Evolutionary conservation across 2,888 invertebrate genomes (phyloP).

Genomic region (Ennomos quercinarius): DNA sequence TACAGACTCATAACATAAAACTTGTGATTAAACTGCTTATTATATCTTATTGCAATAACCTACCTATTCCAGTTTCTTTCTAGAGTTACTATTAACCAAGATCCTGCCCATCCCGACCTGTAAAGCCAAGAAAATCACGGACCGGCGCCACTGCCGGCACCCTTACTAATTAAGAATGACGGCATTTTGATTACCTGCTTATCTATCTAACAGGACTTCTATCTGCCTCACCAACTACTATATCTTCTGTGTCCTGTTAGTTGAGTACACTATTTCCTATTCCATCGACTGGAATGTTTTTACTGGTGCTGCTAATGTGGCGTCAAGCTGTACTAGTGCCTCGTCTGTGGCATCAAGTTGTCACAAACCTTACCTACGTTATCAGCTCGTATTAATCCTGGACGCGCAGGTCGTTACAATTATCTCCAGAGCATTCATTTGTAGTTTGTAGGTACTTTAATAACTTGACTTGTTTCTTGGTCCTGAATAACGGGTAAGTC

Average conservation of each 20-base stretch:
- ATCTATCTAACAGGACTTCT: constrained; percentile 66
- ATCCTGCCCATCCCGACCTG: constrained; percentile 9
- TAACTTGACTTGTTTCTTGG: constrained; percentile 49
- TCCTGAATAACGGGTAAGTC: constrained; percentile 53
- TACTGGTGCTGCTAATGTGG: constrained; percentile 5
- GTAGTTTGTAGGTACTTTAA: constrained; percentile 43
- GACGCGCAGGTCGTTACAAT: constrained; percentile 65
- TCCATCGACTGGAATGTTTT: constrained; percentile 1
- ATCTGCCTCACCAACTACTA: constrained; percentile 10
- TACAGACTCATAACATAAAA: no score
- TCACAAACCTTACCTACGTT: constrained; percentile 27
- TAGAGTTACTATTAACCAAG: background rate
- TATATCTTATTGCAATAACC: background rate
- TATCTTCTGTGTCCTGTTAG: constrained; percentile 7
- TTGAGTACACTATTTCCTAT: constrained; percentile 1
- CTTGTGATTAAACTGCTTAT: no score
- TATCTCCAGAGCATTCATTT: constrained; percentile 69
- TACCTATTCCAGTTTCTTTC: constrained; percentile 1
- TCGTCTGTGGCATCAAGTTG: constrained; percentile 3
- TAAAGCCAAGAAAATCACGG: constrained; percentile 31
- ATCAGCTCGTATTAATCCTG: constrained; percentile 73
- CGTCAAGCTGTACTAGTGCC: constrained; percentile 1
- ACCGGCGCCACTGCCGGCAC: constrained; percentile 58
- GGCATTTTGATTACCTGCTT: constrained; percentile 80
- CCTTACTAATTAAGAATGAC: constrained; percentile 77